Percentiles rank a stretch among this genome's conserved stretches.
Evolutionary conservation across 2,888 invertebrate species (phyloP).

Genomic region (Ceraclea dissimilis): DNA sequence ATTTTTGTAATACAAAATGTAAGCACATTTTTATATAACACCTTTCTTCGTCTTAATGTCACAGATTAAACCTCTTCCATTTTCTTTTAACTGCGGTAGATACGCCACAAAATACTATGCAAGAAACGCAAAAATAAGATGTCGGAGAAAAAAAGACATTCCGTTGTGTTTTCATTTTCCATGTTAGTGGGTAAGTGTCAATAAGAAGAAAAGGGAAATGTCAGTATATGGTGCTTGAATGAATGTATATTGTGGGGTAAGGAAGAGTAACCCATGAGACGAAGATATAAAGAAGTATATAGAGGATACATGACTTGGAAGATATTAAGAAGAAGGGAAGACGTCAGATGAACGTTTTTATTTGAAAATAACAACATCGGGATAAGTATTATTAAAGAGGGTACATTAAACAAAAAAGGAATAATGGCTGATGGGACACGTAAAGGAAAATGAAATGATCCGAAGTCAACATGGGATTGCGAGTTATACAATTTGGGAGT

Average conservation of each 20-base stretch:
- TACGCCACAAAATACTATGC: too few relatives aligned
- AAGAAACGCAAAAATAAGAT: too few relatives aligned
- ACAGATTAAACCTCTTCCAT: too few relatives aligned
- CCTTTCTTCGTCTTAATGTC: too few relatives aligned
- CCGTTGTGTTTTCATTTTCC: not conserved
- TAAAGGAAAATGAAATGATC: too few relatives aligned
- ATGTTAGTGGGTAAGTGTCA: not conserved
- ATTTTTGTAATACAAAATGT: too few relatives aligned
- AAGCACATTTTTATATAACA: too few relatives aligned
- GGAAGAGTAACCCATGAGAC: not conserved
- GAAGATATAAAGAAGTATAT: not conserved
- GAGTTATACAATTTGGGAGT: too few relatives aligned
- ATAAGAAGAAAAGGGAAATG: not conserved
- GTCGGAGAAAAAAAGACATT: not conserved
- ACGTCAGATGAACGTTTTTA: not conserved
- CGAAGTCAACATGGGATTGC: too few relatives aligned
- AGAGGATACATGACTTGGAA: not conserved
- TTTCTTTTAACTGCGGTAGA: too few relatives aligned
- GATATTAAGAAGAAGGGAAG: not conserved
- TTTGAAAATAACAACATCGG: conserved; percentile 1
- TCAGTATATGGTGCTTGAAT: not conserved
- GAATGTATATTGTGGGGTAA: not conserved
- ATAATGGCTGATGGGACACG: too few relatives aligned
- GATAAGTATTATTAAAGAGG: not conserved
- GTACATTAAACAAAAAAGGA: too few relatives aligned